Evolutionary conservation across 2,797 vertebrate genomes (phyloP).

Genomic region (Galagoides demidoff): DNA sequence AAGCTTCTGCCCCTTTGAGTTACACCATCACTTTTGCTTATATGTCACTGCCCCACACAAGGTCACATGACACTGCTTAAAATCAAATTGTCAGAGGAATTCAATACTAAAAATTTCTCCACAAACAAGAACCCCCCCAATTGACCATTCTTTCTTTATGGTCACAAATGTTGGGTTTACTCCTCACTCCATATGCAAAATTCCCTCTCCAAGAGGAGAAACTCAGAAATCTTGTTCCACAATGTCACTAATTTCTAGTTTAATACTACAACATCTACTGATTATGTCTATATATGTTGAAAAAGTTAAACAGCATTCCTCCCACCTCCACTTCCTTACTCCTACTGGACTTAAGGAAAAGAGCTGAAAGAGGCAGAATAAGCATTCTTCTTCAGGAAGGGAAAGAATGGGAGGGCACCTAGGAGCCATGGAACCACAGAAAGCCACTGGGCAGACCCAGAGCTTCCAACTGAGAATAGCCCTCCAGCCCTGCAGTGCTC

Average conservation of each 20-base stretch:
- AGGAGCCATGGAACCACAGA: not conserved
- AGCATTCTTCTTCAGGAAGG: not conserved
- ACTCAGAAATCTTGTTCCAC: not conserved
- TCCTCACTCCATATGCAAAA: not conserved
- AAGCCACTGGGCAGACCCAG: not conserved
- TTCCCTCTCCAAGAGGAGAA: not conserved
- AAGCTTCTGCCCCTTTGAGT: not conserved
- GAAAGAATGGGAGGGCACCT: not conserved
- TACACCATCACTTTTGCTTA: not conserved
- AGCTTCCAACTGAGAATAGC: not conserved
- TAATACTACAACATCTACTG: not conserved
- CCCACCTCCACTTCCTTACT: no score
- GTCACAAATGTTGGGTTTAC: not conserved
- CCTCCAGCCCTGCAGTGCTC: not conserved
- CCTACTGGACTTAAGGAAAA: not conserved
- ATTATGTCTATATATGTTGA: not conserved
- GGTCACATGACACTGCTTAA: no score
- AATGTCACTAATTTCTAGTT: not conserved
- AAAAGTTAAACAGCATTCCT: not conserved
- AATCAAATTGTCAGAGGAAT: not conserved
- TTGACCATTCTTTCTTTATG: not conserved
- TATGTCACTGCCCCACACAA: not conserved
- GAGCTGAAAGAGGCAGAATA: not conserved
- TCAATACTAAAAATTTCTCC: not conserved
- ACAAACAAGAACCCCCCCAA: not conserved